Percentiles rank a stretch among this genome's conserved stretches.
Evolutionary conservation across 2,113 vertebrate genomes (phyloP).

Genomic region (human): GRCh38 chr1:78137501-78138000

Average conservation of each 20-base stretch:
- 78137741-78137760: not conserved
- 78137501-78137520: not conserved
- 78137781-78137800: not conserved
- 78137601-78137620: not conserved
- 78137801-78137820: not conserved
- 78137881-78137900: not conserved
- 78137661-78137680: not conserved
- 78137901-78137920: not conserved
- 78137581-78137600: not conserved
- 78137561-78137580: not conserved
- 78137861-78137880: not conserved
- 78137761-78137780: not conserved
- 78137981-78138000: not conserved
- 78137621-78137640: not conserved
- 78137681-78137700: not conserved
- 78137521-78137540: not conserved
- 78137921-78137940: not conserved
- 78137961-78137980: not conserved
- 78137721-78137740: not conserved
- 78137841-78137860: not conserved
- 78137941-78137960: not conserved
- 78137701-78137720: not conserved
- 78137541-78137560: not conserved
- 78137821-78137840: not conserved
- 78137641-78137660: not conserved